Percentiles rank a stretch among this genome's conserved stretches.
Evolutionary conservation across 2,888 invertebrate species (phyloP).

Genomic region (Cylindroiulus punctatus): DNA sequence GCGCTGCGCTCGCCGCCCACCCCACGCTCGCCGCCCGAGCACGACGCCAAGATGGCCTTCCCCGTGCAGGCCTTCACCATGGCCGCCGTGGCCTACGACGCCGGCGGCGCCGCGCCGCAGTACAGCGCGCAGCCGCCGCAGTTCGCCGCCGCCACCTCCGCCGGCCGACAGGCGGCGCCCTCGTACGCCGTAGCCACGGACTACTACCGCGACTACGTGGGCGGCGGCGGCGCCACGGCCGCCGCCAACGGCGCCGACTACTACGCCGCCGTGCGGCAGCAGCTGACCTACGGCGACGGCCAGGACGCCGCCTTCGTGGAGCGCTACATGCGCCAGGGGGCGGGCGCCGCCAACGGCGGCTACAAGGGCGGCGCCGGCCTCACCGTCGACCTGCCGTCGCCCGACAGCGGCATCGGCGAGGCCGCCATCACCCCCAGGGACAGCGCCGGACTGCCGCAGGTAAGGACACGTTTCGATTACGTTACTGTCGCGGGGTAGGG

Average conservation of each 20-base stretch:
- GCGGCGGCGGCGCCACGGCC: too few species aligned
- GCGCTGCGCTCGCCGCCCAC: conserved; percentile 43
- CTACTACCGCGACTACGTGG: conserved; percentile 60
- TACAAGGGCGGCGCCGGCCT: conserved; percentile 70
- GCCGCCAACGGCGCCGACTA: conserved; percentile 34
- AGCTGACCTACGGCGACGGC: conserved; percentile 59
- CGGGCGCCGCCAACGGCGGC: conserved; percentile 54
- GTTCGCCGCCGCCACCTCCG: conserved; percentile 12
- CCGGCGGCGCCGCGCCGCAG: conserved; percentile 50
- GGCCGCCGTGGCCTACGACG: conserved; percentile 55
- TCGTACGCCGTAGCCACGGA: conserved; percentile 56
- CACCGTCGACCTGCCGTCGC: conserved; percentile 93
- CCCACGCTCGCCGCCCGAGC: conserved; percentile 26
- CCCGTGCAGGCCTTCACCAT: conserved; percentile 33
- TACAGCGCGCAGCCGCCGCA: conserved; percentile 52
- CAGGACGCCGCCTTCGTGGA: conserved; percentile 73
- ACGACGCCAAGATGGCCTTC: conserved; percentile 6
- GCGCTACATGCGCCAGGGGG: conserved; percentile 68
- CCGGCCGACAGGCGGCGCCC: conserved; percentile 25
- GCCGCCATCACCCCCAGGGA: conserved; percentile 91
- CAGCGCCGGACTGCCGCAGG: conserved; percentile 73
- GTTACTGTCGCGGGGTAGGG: not conserved
- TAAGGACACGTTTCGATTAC: conserved; percentile 58
- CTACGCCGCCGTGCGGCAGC: conserved; percentile 54
- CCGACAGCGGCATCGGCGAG: conserved; percentile 95